Conservation (phyloP, 2,888 invertebrate species). For the Cyclophora punctaria region DNA sequence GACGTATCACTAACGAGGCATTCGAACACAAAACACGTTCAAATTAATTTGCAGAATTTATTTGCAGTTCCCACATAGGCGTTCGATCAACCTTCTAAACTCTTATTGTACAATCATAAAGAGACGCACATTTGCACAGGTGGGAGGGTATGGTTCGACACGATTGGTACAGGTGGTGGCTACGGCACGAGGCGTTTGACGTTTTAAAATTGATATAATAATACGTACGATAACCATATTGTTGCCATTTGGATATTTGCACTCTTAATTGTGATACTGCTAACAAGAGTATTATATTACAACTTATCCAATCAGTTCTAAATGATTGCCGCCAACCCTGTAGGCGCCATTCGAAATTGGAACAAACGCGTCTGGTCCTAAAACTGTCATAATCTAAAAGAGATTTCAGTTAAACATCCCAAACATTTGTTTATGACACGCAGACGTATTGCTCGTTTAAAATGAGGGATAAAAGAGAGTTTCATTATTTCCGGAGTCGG, state of each 20-base stretch:
- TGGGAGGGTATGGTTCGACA: slow-evolving; percentile 19
- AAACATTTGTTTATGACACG: too few relatives aligned
- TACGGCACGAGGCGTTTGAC: slow-evolving; percentile 26
- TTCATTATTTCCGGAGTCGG: slow-evolving; percentile 26
- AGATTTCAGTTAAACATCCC: too few relatives aligned
- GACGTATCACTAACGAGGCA: too few relatives aligned
- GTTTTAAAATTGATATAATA: slow-evolving; percentile 15
- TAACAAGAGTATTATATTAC: too few relatives aligned
- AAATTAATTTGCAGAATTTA: too few relatives aligned
- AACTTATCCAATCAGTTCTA: too few relatives aligned
- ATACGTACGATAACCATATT: slow-evolving; percentile 8
- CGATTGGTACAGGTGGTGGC: slow-evolving; percentile 28
- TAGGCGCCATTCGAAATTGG: too few relatives aligned
- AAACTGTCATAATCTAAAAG: background rate
- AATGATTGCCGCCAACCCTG: too few relatives aligned
- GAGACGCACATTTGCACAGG: slow-evolving; percentile 30
- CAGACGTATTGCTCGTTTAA: slow-evolving; percentile 1
- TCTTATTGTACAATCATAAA: slow-evolving; percentile 1
- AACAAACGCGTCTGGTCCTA: background rate
- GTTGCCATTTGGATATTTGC: slow-evolving; percentile 7
- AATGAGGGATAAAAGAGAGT: slow-evolving; percentile 19
- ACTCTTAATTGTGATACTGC: too few relatives aligned
- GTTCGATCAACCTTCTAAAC: too few relatives aligned
- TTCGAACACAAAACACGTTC: too few relatives aligned
- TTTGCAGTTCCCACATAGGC: too few relatives aligned